Conservation (phyloP, 2,888 invertebrate species). For the Sphaeridia pumilis region DNA sequence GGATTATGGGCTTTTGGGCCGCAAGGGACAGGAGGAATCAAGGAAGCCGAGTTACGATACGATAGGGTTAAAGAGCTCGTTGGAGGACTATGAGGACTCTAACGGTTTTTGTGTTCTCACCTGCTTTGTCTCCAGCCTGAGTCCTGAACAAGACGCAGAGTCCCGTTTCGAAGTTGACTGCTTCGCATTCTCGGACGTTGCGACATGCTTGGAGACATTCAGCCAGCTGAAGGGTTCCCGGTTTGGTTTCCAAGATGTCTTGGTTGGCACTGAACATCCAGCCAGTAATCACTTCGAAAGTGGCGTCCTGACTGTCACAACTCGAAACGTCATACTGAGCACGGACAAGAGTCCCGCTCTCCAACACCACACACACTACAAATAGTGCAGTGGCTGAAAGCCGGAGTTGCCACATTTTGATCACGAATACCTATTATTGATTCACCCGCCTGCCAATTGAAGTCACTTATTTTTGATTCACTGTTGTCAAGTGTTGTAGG, state of each 20-base stretch:
- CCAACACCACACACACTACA: too few species aligned
- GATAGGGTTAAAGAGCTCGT: too few species aligned
- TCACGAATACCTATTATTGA: too few species aligned
- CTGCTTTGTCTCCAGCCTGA: conserved; percentile 38
- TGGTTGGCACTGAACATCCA: conserved; percentile 40
- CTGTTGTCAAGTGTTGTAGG: too few species aligned
- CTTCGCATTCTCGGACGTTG: conserved; percentile 37
- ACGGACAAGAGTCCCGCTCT: too few species aligned
- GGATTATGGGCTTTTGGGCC: too few species aligned
- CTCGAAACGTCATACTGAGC: conserved; percentile 42
- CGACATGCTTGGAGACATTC: conserved; percentile 40
- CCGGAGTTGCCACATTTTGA: too few species aligned
- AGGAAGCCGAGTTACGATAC: too few species aligned
- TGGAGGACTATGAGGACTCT: too few species aligned
- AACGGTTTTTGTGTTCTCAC: conserved; percentile 34
- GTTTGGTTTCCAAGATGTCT: conserved; percentile 42
- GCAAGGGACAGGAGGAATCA: too few species aligned
- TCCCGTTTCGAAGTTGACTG: conserved; percentile 42
- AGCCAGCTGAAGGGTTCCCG: conserved; percentile 39
- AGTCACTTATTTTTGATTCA: neutral
- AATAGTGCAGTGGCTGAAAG: too few species aligned
- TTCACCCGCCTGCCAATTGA: too few species aligned
- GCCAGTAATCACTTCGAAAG: conserved; percentile 40
- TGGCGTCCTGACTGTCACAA: conserved; percentile 36
- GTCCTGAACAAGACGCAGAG: conserved; percentile 40